Evolutionary conservation across 2,113 vertebrate genomes (phyloP).

Genomic region (Ciconia maguari): DNA sequence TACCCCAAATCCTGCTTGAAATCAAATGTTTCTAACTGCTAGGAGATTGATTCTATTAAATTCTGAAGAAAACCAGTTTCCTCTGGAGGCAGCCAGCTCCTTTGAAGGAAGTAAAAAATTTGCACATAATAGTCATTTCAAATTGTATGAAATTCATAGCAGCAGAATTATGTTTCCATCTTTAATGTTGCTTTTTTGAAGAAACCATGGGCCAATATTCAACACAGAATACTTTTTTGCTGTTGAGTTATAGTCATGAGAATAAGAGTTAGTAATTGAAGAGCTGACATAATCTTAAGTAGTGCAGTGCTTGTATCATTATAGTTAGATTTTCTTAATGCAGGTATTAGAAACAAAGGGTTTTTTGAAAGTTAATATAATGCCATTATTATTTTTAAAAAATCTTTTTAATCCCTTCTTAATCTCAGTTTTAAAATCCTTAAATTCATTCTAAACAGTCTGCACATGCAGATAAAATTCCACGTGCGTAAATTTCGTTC

Average conservation of each 20-base stretch:
- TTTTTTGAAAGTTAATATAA: neutral
- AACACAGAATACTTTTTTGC: neutral
- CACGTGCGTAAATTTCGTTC: neutral
- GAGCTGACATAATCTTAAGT: neutral
- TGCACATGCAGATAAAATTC: neutral
- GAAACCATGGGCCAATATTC: neutral
- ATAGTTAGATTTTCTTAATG: neutral
- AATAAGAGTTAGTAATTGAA: neutral
- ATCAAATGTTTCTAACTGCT: neutral
- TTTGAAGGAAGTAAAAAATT: neutral
- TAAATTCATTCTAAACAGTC: neutral
- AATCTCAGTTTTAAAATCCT: neutral
- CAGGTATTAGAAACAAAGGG: neutral
- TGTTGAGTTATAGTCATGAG: neutral
- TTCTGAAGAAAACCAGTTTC: neutral
- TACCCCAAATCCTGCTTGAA: neutral
- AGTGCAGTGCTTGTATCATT: neutral
- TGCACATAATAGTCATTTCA: neutral
- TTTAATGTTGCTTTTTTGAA: neutral
- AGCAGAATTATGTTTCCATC: neutral
- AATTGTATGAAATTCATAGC: neutral
- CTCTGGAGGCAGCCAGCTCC: neutral
- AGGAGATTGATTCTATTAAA: neutral
- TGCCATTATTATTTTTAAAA: neutral
- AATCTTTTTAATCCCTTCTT: neutral